Evolutionary conservation across 64 coral and sea anemone species (phyloP).

Genomic region (Dendrophyllia cribrosa): DNA sequence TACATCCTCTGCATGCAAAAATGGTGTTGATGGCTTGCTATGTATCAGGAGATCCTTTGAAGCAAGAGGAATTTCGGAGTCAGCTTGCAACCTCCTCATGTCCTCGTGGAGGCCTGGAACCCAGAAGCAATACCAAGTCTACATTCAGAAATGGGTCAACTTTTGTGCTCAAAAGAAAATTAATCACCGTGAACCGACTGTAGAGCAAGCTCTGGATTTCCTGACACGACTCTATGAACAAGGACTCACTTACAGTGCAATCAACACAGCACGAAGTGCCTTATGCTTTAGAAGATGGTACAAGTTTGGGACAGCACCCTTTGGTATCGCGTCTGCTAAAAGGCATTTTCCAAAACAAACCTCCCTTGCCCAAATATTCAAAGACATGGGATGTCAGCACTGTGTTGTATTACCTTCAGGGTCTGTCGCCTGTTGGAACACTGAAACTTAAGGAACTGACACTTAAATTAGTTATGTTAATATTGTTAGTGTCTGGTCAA

Average conservation of each 20-base stretch:
- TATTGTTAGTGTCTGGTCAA: too few species aligned
- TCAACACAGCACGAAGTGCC: conserved; percentile 48
- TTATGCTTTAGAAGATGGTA: conserved; percentile 36
- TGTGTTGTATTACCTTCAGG: conserved; percentile 34
- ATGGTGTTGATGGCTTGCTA: conserved; percentile 28
- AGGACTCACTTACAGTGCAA: conserved; percentile 18
- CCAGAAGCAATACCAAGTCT: conserved; percentile 7
- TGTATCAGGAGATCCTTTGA: neutral
- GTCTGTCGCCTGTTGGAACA: conserved; percentile 4
- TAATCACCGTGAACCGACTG: conserved; percentile 24
- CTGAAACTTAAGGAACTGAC: conserved; percentile 61
- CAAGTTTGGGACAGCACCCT: conserved; percentile 46
- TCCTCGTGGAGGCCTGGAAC: neutral
- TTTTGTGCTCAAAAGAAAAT: conserved; percentile 31
- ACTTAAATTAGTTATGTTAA: conserved; percentile 41
- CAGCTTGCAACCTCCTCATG: conserved; percentile 24
- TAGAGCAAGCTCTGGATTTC: conserved; percentile 52
- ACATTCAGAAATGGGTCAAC: conserved; percentile 3
- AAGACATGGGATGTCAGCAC: conserved; percentile 34
- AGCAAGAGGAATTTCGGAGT: conserved; percentile 6
- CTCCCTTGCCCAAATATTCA: conserved; percentile 46
- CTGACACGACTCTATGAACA: conserved; percentile 13
- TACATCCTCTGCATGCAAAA: conserved; percentile 34
- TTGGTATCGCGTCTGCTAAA: conserved; percentile 40
- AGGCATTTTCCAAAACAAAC: conserved; percentile 50